Base-by-base conservation (phyloP, 2,113 vertebrate species). In the Nibea albiflora region DNA sequence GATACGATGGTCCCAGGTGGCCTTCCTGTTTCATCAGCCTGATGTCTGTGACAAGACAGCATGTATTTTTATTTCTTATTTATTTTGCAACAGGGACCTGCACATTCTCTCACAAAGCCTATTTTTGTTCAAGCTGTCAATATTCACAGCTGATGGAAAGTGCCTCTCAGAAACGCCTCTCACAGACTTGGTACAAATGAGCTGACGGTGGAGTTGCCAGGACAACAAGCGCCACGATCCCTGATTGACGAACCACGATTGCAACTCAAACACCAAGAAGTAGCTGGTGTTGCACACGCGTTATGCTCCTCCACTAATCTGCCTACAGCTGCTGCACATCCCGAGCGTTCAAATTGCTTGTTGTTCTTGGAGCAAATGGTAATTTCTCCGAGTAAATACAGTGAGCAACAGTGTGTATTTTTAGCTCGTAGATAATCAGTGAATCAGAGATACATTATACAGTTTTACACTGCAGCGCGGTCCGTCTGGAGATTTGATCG, bases 181-280 rank as follows among this genome's bases (percentile, higher is more conserved):
- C 76, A 69, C 61, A 1, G 68, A 70, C 78, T 53, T 22, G 42
- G 46, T 68, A 62, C 76, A 83, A 83, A 73, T 83, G 76, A 62
- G 81, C 78, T 44, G 81, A 69, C 22, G 3, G 35, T 49, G 64
- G 77, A 67, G 92, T 94, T 94, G 87, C 91, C 86, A 88, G 80
- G 91, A 86, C 90, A 90, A 94, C 89, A 60, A 72, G 78, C 79
- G 54, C 56, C 78, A 57, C 77, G 56, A 76, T 90, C 70, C 31
- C 72, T 73, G 80, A 88, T 80, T 85, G 87, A 89, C 65, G 70
- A 89, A 79, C 57, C 83, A 58, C 85, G 84, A 85, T 85, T 57
- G 28, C 86, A 76, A 74, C 53, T 39, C 73, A 88, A 89, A 90
- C 85, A 88, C 86, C 90, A 88, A 71, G 80, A 90, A 86, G 81